phyloP scores from a whole-genome alignment of 2,797 vertebrate genomes.

The Lacerta viridis region DNA sequence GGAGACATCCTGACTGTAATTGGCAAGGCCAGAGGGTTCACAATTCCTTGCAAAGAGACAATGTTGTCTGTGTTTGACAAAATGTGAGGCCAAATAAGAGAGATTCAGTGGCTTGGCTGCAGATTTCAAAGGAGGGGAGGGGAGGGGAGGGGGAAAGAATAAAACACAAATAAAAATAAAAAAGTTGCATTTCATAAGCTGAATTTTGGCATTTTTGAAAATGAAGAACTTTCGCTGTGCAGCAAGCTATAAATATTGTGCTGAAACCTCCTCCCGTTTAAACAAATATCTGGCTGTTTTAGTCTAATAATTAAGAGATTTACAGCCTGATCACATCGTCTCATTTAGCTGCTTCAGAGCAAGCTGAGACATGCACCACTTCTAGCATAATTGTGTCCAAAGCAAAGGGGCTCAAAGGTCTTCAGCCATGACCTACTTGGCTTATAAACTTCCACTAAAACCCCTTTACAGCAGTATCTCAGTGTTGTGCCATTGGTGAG shows the following conservation, averaged over 20 bases:
- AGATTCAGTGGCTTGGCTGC: slow-evolving; percentile 44
- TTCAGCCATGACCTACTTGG: neutral
- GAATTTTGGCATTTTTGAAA: slow-evolving; percentile 40
- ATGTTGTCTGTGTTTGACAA: slow-evolving; percentile 59
- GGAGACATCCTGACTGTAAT: slow-evolving; percentile 47
- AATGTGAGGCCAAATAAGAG: slow-evolving; percentile 54
- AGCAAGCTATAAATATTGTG: slow-evolving; percentile 50
- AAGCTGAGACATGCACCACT: slow-evolving; percentile 10
- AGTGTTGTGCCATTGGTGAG: neutral
- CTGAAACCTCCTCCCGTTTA: slow-evolving; percentile 42
- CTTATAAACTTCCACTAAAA: neutral
- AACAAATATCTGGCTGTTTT: slow-evolving; percentile 48
- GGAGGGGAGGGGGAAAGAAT: neutral
- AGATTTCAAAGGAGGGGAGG: slow-evolving; percentile 14
- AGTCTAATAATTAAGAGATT: slow-evolving; percentile 31
- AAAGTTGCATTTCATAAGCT: slow-evolving; percentile 45
- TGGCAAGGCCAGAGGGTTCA: slow-evolving; percentile 54
- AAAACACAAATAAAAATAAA: slow-evolving; percentile 24
- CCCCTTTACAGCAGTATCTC: neutral
- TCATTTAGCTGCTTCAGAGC: neutral
- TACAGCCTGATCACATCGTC: slow-evolving; percentile 1
- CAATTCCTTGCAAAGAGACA: slow-evolving; percentile 52
- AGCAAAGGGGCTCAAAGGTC: slow-evolving; percentile 5
- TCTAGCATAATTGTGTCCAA: neutral
- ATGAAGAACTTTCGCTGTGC: slow-evolving; percentile 29